phyloP scores from a whole-genome alignment of 1,140 invertebrate genomes.

The Nephila pilipes region DNA sequence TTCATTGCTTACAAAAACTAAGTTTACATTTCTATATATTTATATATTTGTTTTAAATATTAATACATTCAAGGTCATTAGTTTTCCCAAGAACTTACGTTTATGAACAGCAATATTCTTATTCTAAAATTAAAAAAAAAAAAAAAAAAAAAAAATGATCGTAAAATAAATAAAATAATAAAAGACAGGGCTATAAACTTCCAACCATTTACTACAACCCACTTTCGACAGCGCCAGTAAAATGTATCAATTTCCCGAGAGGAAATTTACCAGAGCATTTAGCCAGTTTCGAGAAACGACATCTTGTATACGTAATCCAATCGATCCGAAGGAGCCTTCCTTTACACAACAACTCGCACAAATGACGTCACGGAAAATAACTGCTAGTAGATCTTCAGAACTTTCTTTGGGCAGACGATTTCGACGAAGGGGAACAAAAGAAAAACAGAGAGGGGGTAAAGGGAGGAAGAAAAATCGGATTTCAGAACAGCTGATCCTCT shows the following conservation, averaged over 20 bases:
- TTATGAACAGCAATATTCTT: too few species aligned
- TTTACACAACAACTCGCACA: constrained; percentile 44
- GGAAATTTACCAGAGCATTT: constrained; percentile 1
- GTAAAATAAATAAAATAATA: too few species aligned
- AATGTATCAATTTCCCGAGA: constrained; percentile 13
- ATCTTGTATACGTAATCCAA: constrained; percentile 72
- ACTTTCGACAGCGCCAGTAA: not conserved
- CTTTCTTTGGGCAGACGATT: not conserved
- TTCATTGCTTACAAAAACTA: too few species aligned
- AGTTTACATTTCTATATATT: too few species aligned
- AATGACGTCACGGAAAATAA: constrained; percentile 66
- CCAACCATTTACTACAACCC: not conserved
- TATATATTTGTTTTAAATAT: too few species aligned
- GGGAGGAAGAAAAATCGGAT: constrained; percentile 56
- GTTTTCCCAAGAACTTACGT: too few species aligned
- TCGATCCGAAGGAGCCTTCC: constrained; percentile 33
- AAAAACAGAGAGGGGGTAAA: not conserved
- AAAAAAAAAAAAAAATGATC: too few species aligned
- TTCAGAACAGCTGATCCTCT: constrained; percentile 69
- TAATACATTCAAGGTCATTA: too few species aligned
- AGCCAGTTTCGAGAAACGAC: constrained; percentile 20
- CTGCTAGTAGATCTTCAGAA: constrained; percentile 29
- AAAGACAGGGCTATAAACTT: not conserved
- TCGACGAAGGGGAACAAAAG: not conserved
- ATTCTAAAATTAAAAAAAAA: too few species aligned